Base-by-base conservation (phyloP, 2,113 vertebrate genomes). In the Tichodroma muraria region DNA sequence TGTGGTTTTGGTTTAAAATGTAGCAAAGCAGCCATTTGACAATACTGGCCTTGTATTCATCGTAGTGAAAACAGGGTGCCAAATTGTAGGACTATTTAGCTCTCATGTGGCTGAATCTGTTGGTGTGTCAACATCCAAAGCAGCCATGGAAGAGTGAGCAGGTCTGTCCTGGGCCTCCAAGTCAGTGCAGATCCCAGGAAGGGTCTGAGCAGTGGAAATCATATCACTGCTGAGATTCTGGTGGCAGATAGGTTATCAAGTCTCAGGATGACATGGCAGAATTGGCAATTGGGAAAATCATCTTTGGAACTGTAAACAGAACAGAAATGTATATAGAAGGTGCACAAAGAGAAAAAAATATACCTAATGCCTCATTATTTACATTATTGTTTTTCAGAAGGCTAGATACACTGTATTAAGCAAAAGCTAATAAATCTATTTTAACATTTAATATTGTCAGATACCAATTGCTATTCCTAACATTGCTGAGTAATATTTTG, bases 401-500 rank as follows among this genome's bases (percentile, higher is more conserved):
- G 33, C 24, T 89, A 85, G 76, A 40, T 78, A 31, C 44, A 65
- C 53, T 66, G 61, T 57, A 71, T 80, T 71, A 90, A 75, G 82
- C 65, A 83, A 88, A 90, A 86, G 38, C 17, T 80, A 60, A 81
- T 71, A 70, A 70, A 92, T 85, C 47, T 88, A 64, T 95, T 93
- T 83, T 68, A 64, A 68, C 11, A 0, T 73, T 63, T 73, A 80
- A 87, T 82, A 69, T 68, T 84, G 59, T 69, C 89, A 77, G 87
- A 84, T 79, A 82, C 42, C 49, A 33, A 49, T 76, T 94, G 65
- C 85, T 85, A 65, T 86, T 86, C 82, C 88, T 90, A 86, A 71
- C 69, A 69, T 69, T 90, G 85, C 94, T 95, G 93, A 96, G 61
- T 88, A 92, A 94, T 88, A 81, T 64, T 93, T 93, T 95, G 85